These are phyloP conservation scores for Dromiciops gliroides DNA, from an alignment of 2,113 vertebrate genomes.

Conservation along the genomic window DNA sequence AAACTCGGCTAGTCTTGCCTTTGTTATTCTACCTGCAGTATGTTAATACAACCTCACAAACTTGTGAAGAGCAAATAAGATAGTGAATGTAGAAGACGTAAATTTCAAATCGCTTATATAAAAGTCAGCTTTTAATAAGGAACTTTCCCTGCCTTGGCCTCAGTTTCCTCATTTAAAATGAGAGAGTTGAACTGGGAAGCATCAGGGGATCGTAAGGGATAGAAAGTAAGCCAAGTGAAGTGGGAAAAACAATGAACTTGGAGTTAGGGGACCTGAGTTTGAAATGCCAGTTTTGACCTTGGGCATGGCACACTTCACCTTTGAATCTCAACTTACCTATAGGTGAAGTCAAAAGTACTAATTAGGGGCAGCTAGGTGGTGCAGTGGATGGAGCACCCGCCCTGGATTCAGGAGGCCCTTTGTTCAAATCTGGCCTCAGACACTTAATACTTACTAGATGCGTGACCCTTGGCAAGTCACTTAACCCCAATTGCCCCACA, in stretches of 20 bases:
- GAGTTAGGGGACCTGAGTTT: background rate
- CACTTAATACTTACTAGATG: too few species aligned
- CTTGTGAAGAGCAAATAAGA: background rate
- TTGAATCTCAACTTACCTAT: background rate
- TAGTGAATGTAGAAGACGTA: background rate
- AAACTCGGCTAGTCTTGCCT: too few species aligned
- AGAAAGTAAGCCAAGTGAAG: background rate
- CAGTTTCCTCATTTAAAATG: background rate
- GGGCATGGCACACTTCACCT: too few species aligned
- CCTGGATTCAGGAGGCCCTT: too few species aligned
- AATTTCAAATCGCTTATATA: accelerated
- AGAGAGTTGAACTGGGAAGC: too few species aligned
- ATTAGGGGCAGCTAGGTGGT: too few species aligned
- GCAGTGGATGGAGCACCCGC: too few species aligned
- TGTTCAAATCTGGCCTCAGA: too few species aligned
- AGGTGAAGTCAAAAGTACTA: too few species aligned
- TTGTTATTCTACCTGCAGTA: background rate
- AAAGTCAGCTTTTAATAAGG: background rate
- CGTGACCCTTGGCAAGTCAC: too few species aligned
- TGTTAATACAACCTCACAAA: background rate
- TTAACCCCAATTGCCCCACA: too few species aligned
- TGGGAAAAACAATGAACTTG: background rate
- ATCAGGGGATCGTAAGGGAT: background rate
- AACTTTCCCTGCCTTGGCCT: too few species aligned
- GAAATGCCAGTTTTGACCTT: background rate